phyloP scores from a whole-genome alignment of 1,140 invertebrate species.

The Solenopsis invicta region DNA sequence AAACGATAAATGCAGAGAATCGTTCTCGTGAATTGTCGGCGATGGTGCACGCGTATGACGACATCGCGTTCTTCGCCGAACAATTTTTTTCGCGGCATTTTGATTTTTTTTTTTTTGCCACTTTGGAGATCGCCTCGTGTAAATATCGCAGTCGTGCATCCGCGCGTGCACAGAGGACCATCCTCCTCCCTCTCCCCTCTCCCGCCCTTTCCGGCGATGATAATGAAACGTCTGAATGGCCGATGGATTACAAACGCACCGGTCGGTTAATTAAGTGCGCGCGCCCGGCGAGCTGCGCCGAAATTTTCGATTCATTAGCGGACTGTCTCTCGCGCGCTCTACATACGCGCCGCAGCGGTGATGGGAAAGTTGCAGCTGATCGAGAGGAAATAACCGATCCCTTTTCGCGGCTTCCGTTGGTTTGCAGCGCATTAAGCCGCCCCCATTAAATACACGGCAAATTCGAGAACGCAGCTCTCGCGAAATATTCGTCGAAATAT shows the following conservation, averaged over 20 bases:
- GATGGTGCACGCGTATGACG: too few species aligned
- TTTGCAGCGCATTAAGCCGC: conserved; percentile 43
- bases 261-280: conserved; percentile 39
- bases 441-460: conserved; percentile 53
- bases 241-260: conserved; percentile 40
- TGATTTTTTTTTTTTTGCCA: conserved; percentile 18
- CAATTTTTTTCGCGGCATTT: not conserved
- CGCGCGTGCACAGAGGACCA: too few species aligned
- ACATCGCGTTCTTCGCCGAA: too few species aligned
- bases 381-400: conserved; percentile 46
- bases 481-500: conserved; percentile 30
- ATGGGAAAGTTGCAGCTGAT: conserved; percentile 61
- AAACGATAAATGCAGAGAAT: too few species aligned
- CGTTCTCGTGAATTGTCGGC: too few species aligned
- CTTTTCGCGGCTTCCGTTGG: conserved; percentile 46
- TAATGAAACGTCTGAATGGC: conserved; percentile 50
- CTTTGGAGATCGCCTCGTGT: not conserved
- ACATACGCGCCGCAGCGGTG: not conserved
- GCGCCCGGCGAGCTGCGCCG: not conserved
- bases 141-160: conserved; percentile 18
- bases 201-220: not conserved
- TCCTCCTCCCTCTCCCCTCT: not conserved
- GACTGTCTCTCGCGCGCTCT: not conserved
- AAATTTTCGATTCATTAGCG: conserved; percentile 59
- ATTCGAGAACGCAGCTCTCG: conserved; percentile 13